Evolutionary conservation across 2,113 vertebrate genomes (phyloP).

Genomic region (Strigops habroptila): DNA sequence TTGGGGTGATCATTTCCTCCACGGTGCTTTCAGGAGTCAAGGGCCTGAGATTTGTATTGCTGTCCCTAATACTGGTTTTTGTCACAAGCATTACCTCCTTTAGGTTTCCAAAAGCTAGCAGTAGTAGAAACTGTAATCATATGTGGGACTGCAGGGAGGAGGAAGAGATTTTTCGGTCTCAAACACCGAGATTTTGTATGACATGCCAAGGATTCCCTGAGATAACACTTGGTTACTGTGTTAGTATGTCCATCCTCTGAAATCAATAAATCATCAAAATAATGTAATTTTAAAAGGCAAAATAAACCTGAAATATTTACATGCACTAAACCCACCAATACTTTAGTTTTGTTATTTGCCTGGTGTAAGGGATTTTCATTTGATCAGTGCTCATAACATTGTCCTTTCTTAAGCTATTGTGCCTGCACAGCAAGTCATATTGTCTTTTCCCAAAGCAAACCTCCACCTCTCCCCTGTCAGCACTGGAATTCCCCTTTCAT

Average conservation of each 20-base stretch:
- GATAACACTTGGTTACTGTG: neutral
- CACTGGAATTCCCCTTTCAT: conserved; percentile 56
- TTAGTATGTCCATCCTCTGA: neutral
- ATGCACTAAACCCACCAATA: neutral
- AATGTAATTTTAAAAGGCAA: neutral
- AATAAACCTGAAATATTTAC: neutral
- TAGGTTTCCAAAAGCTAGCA: neutral
- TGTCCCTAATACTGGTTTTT: neutral
- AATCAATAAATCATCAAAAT: neutral
- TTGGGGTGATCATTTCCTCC: neutral
- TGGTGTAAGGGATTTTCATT: neutral
- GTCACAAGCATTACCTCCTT: neutral
- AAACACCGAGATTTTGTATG: neutral
- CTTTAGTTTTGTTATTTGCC: neutral
- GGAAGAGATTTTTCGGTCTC: neutral
- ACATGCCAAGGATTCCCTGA: neutral
- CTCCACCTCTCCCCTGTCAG: neutral
- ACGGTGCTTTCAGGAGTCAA: neutral
- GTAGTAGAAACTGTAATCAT: neutral
- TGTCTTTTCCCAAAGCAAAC: neutral
- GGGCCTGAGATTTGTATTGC: neutral
- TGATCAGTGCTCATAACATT: neutral
- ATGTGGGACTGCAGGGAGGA: neutral
- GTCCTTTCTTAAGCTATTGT: neutral
- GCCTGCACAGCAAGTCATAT: neutral